These are phyloP conservation scores for Apodemia hepburni DNA, from an alignment of 2,888 invertebrate genomes.

Conservation along the genomic window DNA sequence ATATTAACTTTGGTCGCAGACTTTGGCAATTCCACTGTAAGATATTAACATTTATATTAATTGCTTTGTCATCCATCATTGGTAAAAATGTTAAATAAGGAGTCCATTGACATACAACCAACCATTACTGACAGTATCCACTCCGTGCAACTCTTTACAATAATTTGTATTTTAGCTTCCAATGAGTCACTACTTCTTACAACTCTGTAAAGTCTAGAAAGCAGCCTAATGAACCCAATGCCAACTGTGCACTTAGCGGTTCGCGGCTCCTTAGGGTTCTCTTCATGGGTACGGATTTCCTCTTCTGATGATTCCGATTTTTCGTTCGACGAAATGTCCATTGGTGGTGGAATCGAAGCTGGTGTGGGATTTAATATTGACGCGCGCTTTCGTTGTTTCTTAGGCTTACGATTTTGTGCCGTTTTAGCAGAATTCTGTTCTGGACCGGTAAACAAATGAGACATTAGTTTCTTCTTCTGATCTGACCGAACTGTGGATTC, in stretches of 20 bases:
- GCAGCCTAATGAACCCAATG: not conserved
- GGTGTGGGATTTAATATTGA: not conserved
- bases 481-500: not conserved
- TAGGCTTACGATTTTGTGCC: not conserved
- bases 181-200: not conserved
- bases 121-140: not conserved
- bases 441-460: not conserved
- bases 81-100: not conserved
- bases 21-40: conserved; percentile 23
- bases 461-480: not conserved
- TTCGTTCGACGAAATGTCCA: not conserved
- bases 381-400: not conserved
- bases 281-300: not conserved
- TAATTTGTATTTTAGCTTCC: not conserved
- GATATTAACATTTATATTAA: not conserved
- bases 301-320: not conserved
- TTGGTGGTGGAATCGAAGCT: not conserved
- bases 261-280: not conserved
- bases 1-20: conserved; percentile 16
- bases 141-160: not conserved
- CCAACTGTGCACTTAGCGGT: not conserved
- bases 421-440: not conserved
- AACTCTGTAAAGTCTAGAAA: not conserved
- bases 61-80: not conserved
- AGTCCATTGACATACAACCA: not conserved